These are phyloP conservation scores for Aphelenchoides bicaudatus DNA, from an alignment of 2,888 invertebrate genomes.

Conservation along the genomic window DNA sequence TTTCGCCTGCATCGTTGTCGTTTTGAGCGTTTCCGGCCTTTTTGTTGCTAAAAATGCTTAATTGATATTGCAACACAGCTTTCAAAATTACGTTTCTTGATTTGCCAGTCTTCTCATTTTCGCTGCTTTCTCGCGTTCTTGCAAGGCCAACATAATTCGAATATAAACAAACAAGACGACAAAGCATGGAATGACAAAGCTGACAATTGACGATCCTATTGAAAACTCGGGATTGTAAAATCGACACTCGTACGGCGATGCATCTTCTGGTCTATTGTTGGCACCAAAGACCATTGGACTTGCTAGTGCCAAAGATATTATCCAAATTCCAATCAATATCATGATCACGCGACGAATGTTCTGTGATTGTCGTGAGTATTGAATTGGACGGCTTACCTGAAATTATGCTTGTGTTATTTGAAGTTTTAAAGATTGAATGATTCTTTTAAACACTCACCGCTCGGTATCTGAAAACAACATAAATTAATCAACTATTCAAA, in stretches of 20 bases:
- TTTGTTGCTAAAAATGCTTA: slow-evolving; percentile 5
- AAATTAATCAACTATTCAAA: slow-evolving; percentile 18
- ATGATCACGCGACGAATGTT: slow-evolving; percentile 81
- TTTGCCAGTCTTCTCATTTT: slow-evolving; percentile 37
- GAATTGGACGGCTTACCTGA: slow-evolving; percentile 94
- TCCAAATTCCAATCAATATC: slow-evolving; percentile 90
- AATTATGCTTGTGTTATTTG: no score
- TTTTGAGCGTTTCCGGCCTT: slow-evolving; percentile 32
- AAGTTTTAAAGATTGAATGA: no score
- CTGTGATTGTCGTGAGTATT: slow-evolving; percentile 97
- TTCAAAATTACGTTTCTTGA: slow-evolving; percentile 18
- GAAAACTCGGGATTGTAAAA: slow-evolving; percentile 66
- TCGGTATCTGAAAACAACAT: slow-evolving; percentile 74
- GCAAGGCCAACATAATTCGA: slow-evolving; percentile 56
- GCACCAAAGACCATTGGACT: slow-evolving; percentile 81
- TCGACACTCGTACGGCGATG: slow-evolving; percentile 59
- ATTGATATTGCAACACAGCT: not conserved
- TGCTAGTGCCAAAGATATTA: slow-evolving; percentile 89
- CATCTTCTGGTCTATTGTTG: slow-evolving; percentile 51
- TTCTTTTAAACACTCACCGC: no score
- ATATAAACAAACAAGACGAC: slow-evolving; percentile 63
- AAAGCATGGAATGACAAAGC: slow-evolving; percentile 64
- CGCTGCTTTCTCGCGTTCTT: slow-evolving; percentile 57
- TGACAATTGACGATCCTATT: slow-evolving; percentile 62
- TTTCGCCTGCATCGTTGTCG: slow-evolving; percentile 51